Conservation (phyloP, 1,140 invertebrate species). For the Meloidogyne exigua region DNA sequence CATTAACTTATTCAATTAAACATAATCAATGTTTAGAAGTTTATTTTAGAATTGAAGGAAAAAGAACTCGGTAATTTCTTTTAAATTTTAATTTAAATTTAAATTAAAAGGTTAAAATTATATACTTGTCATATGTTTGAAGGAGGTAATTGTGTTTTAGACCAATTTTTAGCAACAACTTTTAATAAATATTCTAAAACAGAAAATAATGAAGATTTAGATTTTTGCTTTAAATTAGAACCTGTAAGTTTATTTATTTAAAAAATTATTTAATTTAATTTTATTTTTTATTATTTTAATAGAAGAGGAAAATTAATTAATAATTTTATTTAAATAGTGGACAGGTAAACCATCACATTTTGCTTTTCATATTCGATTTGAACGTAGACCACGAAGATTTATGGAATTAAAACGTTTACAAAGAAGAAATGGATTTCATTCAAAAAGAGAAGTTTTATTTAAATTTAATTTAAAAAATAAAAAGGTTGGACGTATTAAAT, state of each 20-base stretch:
- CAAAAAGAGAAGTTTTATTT: slow-evolving; percentile 23
- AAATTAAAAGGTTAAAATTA: slow-evolving; percentile 15
- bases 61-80: slow-evolving; percentile 35
- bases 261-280: too few relatives aligned
- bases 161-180: slow-evolving; percentile 27
- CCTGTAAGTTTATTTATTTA: slow-evolving; percentile 9
- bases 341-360: neutral
- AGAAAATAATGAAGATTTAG: neutral
- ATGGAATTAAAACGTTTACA: slow-evolving; percentile 8
- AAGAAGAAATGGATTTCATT: slow-evolving; percentile 24
- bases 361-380: slow-evolving; percentile 29
- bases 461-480: slow-evolving; percentile 9
- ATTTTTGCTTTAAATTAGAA: slow-evolving; percentile 2
- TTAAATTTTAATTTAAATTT: neutral
- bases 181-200: neutral
- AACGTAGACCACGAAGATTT: slow-evolving; percentile 25
- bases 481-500: slow-evolving; percentile 20
- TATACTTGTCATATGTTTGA: slow-evolving; percentile 32
- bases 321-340: slow-evolving; percentile 17
- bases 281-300: too few relatives aligned
- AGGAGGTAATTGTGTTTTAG: slow-evolving; percentile 18
- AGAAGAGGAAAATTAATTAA: too few relatives aligned
- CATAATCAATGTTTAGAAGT: slow-evolving; percentile 23
- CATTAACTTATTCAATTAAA: slow-evolving; percentile 23
- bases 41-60: slow-evolving; percentile 31